Evolutionary conservation across 23 tunicate genomes (phyloP).

Genomic region (Styela plicata): DNA sequence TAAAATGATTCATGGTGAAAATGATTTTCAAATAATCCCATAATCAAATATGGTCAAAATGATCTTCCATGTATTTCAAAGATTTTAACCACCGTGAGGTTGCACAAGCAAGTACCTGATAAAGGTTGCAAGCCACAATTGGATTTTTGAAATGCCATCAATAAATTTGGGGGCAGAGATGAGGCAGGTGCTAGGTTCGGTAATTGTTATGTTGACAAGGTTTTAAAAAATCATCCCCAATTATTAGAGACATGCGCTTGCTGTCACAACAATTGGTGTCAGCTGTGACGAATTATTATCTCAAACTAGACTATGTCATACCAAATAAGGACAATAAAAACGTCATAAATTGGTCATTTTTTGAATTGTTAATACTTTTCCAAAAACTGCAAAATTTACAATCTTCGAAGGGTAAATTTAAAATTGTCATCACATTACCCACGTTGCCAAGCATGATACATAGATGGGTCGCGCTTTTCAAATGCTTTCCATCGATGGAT

Average conservation of each 20-base stretch:
- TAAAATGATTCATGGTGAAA: no score
- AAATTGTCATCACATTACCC: no score
- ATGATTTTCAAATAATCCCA: no score
- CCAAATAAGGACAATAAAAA: background rate
- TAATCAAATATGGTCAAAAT: no score
- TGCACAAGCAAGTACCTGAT: no score
- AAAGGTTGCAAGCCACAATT: background rate
- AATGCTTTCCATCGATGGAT: no score
- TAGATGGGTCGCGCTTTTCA: no score
- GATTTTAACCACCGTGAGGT: no score
- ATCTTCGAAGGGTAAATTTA: background rate
- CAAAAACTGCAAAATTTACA: background rate
- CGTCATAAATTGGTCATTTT: background rate
- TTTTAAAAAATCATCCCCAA: background rate
- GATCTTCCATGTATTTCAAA: no score
- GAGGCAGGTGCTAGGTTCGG: background rate
- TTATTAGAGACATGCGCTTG: background rate
- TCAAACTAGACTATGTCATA: background rate
- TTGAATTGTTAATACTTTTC: background rate
- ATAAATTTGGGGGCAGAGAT: background rate
- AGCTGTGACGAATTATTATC: background rate
- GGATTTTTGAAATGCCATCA: background rate
- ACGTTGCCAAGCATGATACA: no score
- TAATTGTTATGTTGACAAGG: background rate
- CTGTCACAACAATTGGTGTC: background rate